These are phyloP conservation scores for Cartodere bifasciata DNA, from an alignment of 2,888 invertebrate species.

Conservation along the genomic window DNA sequence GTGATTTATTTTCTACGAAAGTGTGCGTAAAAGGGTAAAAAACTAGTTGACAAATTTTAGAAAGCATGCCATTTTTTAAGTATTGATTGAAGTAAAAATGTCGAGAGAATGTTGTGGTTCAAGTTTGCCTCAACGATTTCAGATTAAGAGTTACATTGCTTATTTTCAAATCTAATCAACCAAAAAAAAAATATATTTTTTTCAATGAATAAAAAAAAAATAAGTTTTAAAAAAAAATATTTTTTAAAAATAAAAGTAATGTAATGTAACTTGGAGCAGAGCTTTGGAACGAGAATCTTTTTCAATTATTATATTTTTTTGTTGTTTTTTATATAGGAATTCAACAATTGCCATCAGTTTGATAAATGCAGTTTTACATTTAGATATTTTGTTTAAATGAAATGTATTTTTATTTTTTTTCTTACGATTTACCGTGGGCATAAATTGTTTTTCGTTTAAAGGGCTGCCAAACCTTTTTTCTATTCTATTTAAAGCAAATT, in stretches of 20 bases:
- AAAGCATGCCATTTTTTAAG: slow-evolving; percentile 9
- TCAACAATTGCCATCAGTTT: slow-evolving; percentile 10
- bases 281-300: slow-evolving; percentile 25
- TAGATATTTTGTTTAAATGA: slow-evolving; percentile 13
- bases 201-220: slow-evolving; percentile 2
- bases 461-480: too few relatives aligned
- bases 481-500: too few relatives aligned
- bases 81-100: slow-evolving; percentile 12
- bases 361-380: slow-evolving; percentile 11
- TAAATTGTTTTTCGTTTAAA: slow-evolving; percentile 17
- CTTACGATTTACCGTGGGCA: slow-evolving; percentile 12
- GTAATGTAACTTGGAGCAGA: slow-evolving; percentile 18
- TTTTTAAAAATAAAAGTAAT: not conserved
- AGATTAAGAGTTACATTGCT: slow-evolving; percentile 26
- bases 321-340: slow-evolving; percentile 28
- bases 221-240: too few relatives aligned
- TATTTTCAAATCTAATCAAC: slow-evolving; percentile 11
- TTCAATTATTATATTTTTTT: slow-evolving; percentile 30
- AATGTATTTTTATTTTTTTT: slow-evolving; percentile 10
- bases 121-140: slow-evolving; percentile 30
- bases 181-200: slow-evolving; percentile 4
- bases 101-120: slow-evolving; percentile 27
- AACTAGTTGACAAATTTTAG: slow-evolving; percentile 17
- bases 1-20: slow-evolving; percentile 19
- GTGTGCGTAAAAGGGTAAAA: slow-evolving; percentile 15